Base-by-base conservation (phyloP, 2,113 vertebrate species). In the Pomatostomus ruficeps region DNA sequence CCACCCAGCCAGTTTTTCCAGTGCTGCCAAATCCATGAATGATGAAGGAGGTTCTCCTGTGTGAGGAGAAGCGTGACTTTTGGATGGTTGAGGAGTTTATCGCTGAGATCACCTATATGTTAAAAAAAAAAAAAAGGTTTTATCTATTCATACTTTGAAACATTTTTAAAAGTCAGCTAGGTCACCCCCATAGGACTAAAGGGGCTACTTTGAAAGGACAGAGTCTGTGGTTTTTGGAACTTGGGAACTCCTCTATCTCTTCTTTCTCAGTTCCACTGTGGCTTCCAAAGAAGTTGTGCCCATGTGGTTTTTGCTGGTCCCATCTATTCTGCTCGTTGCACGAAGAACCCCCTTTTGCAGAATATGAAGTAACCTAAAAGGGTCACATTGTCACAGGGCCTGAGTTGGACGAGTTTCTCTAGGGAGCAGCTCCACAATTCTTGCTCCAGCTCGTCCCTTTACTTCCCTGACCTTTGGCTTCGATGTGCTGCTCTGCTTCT, bases 11-110 rank as follows among this genome's bases (percentile, higher is more conserved):
- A 81, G 58, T 80, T 93, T 74, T 96, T 55, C 82, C 96, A 6
- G 95, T 96, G 92, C 96, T 97, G 55, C 48, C 29, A 80, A 96
- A 97, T 86, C 96, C 96, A 49, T 97, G 96, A 61, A 83, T 94
- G 85, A 97, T 92, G 90, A 97, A 97, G 52, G 93, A 45, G 6
- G 93, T 96, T 10, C 55, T 84, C 25, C 93, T 94, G 0, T 0
- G 33, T 63, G 85, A 38, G 31, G 82, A 95, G 76, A 97, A 97
- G 80, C 22, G 43, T 18, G 96, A 97, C 2, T 68, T 93, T 43
- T 26, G 72, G 79, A 97, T 97, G n/a, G 96, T 96, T 20, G 95
- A 94, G 40, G 55, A 75, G 29, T 96, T 94, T 74, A 96, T 96
- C 0, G 88, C 96, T 0, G 96, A 97, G 68, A 97, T 91, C 85